A percentile compares a stretch with the other conserved stretches of the same genome.
Evolutionary conservation across 2,113 vertebrate species (phyloP).

Genomic region (Brienomyrus brachyistius): DNA sequence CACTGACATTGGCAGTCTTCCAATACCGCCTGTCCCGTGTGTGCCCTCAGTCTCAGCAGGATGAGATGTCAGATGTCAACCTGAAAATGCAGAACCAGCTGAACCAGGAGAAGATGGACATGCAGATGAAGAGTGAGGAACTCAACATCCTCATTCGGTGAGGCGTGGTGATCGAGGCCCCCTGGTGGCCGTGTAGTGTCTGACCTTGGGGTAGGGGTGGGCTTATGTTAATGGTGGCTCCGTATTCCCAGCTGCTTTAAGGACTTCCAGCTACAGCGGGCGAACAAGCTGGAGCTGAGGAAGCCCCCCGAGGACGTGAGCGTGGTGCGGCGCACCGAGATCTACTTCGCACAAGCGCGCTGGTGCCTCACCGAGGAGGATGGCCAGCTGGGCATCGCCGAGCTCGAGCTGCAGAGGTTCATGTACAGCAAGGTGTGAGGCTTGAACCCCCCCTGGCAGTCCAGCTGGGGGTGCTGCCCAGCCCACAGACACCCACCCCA

Average conservation of each 20-base stretch:
- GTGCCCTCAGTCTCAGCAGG: slow-evolving; percentile 69
- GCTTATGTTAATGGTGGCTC: background rate
- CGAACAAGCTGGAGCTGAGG: slow-evolving; percentile 91
- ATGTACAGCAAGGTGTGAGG: slow-evolving; percentile 90
- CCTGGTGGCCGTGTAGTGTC: background rate
- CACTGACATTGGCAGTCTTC: background rate
- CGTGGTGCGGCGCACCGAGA: slow-evolving; percentile 84
- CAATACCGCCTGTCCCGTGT: background rate
- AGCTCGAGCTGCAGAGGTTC: slow-evolving; percentile 92
- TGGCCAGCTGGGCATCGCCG: slow-evolving; percentile 92
- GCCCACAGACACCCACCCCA: background rate
- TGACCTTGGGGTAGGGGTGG: background rate
- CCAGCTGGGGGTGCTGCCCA: background rate
- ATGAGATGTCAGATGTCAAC: slow-evolving; percentile 78
- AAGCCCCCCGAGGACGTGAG: slow-evolving; percentile 91
- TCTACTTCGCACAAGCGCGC: slow-evolving; percentile 92
- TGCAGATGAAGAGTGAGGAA: slow-evolving; percentile 96
- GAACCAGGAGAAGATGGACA: slow-evolving; percentile 84
- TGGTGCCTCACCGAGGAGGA: slow-evolving; percentile 97
- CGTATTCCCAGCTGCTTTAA: slow-evolving; percentile 81
- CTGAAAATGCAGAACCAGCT: slow-evolving; percentile 85
- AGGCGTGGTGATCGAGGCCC: background rate
- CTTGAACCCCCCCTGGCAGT: background rate
- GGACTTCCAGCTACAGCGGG: slow-evolving; percentile 91
- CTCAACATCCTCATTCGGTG: slow-evolving; percentile 97